These are phyloP conservation scores for Ciconia nigra DNA, from an alignment of 2,797 vertebrate species.

Conservation along the genomic window DNA sequence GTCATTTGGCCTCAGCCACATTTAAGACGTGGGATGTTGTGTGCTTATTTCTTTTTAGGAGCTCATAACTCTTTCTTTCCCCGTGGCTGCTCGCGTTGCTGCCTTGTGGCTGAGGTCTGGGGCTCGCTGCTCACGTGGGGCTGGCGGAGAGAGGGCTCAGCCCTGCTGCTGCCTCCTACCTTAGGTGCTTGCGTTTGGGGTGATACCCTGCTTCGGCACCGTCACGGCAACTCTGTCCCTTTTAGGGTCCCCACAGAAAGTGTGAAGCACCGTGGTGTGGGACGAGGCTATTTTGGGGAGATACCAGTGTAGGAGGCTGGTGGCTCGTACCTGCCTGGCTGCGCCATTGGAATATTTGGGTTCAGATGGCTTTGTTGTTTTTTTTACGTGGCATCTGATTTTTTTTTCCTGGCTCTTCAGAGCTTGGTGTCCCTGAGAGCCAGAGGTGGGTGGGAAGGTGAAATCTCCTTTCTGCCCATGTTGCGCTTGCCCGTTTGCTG, in stretches of 20 bases:
- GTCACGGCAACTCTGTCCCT: accelerated
- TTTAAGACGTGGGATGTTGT: accelerated
- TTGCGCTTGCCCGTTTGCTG: accelerated
- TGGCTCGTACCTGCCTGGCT: not conserved
- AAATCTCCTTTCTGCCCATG: not conserved
- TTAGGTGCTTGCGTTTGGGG: not conserved
- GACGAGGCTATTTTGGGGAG: not conserved
- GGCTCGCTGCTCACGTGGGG: accelerated
- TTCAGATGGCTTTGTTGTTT: accelerated
- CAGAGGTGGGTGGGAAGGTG: not conserved
- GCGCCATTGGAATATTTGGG: not conserved
- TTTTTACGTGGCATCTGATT: not conserved
- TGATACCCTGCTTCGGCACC: not conserved
- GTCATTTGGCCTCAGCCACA: not conserved
- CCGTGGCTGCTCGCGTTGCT: accelerated
- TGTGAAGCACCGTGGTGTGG: accelerated
- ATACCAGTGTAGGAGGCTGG: accelerated
- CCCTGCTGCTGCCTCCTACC: not conserved
- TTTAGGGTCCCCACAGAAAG: not conserved
- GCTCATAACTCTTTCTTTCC: not conserved
- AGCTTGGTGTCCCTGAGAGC: not conserved
- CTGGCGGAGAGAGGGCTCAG: not conserved
- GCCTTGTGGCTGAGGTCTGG: no score
- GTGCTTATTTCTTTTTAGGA: not conserved
- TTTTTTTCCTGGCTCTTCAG: not conserved